phyloP scores from a whole-genome alignment of 2,888 invertebrate genomes.

The Trissoscelio sp. region DNA sequence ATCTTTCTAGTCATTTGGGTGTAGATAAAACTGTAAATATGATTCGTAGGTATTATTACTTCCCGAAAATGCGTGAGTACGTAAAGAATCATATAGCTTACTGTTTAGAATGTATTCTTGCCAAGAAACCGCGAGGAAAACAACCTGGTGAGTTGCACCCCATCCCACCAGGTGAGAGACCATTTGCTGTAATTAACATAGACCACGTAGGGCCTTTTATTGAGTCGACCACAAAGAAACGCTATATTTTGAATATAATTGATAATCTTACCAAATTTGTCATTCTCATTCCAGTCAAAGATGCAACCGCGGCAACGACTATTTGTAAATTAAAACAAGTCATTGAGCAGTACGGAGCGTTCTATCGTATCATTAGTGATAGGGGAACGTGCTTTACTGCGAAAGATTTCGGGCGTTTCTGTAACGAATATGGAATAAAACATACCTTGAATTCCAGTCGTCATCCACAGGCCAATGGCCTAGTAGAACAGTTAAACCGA shows the following conservation, averaged over 20 bases:
- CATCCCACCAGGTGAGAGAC: neutral
- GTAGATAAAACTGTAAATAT: constrained; percentile 51
- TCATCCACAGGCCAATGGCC: constrained; percentile 58
- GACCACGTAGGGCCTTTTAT: neutral
- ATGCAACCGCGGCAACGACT: neutral
- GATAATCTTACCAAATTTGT: constrained; percentile 1
- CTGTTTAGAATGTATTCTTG: constrained; percentile 64
- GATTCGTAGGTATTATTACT: constrained; percentile 49
- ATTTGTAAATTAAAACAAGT: neutral
- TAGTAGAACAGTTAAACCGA: constrained; percentile 32
- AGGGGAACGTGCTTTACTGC: constrained; percentile 60
- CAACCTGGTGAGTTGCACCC: neutral
- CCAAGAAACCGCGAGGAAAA: neutral
- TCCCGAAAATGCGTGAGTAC: constrained; percentile 61
- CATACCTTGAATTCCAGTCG: constrained; percentile 50
- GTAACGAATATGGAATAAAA: constrained; percentile 4
- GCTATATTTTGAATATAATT: neutral
- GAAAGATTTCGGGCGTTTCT: constrained; percentile 31
- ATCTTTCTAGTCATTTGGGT: constrained; percentile 55
- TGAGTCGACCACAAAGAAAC: neutral
- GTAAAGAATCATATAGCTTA: constrained; percentile 52
- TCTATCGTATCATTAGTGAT: constrained; percentile 8
- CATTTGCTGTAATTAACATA: neutral
- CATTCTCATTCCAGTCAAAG: neutral
- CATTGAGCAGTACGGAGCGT: neutral